Conservation (phyloP, 2,888 invertebrate species). For the Lasius fuliginosus region DNA sequence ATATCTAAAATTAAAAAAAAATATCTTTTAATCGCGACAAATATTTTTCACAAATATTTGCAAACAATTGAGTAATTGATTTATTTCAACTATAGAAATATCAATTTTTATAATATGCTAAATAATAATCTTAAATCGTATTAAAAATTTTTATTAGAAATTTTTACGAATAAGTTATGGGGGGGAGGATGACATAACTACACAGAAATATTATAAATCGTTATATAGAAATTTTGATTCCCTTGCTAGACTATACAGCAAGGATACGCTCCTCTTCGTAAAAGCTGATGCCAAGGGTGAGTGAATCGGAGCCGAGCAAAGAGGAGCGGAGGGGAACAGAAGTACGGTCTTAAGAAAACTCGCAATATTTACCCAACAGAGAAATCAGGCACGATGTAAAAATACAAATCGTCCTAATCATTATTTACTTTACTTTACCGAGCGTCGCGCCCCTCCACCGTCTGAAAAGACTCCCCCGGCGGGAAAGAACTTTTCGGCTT, state of each 20-base stretch:
- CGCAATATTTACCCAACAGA: slow-evolving; percentile 84
- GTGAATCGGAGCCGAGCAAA: slow-evolving; percentile 62
- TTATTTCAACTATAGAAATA: slow-evolving; percentile 5
- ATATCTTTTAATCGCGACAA: not conserved
- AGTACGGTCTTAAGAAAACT: slow-evolving; percentile 83
- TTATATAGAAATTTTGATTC: slow-evolving; percentile 33
- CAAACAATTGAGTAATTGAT: not conserved
- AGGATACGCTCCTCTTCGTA: slow-evolving; percentile 34
- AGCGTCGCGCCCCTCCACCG: slow-evolving; percentile 65
- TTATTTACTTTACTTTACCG: slow-evolving; percentile 83
- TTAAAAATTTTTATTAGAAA: not conserved
- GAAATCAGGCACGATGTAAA: slow-evolving; percentile 84
- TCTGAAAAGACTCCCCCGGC: slow-evolving; percentile 57
- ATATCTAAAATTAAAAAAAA: not conserved
- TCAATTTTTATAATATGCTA: not conserved
- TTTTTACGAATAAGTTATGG: not conserved
- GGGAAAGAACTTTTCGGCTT: slow-evolving; percentile 73
- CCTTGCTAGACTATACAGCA: slow-evolving; percentile 33
- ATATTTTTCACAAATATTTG: not conserved
- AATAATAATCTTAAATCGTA: slow-evolving; percentile 43
- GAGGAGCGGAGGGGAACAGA: slow-evolving; percentile 42
- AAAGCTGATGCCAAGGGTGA: slow-evolving; percentile 60
- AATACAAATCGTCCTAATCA: slow-evolving; percentile 85
- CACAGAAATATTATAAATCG: slow-evolving; percentile 36
- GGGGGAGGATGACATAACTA: not conserved